Evolutionary conservation across 2,113 vertebrate genomes (phyloP).

Genomic region (Coptodon bakossiorum): DNA sequence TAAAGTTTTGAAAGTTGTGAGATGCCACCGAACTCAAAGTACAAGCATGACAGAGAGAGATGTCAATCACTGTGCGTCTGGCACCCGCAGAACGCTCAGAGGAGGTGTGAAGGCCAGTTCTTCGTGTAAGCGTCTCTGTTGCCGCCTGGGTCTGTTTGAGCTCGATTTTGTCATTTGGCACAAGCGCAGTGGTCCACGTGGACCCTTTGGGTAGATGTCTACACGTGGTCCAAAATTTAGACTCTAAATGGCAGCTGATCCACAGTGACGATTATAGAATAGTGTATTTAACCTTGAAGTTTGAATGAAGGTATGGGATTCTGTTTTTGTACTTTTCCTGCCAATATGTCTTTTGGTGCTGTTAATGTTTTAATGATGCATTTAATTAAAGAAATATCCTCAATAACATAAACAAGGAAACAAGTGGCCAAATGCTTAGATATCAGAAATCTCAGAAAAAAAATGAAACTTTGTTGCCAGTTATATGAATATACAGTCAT

Average conservation of each 20-base stretch:
- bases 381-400: background rate
- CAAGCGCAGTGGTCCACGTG: rapidly evolving
- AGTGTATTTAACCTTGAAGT: background rate
- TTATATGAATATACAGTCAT: background rate
- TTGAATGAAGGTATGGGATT: background rate
- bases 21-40: background rate
- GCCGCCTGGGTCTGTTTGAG: background rate
- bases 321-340: background rate
- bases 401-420: background rate
- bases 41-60: background rate
- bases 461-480: background rate
- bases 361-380: background rate
- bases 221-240: background rate
- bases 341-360: background rate
- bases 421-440: background rate
- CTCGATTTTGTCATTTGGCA: background rate
- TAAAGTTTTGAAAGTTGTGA: background rate
- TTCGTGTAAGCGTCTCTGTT: background rate
- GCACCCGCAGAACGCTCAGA: background rate
- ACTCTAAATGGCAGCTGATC: background rate
- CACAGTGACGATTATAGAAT: background rate
- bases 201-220: background rate
- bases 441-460: background rate
- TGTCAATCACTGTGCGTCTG: background rate
- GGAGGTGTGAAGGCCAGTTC: background rate